Evolutionary conservation across 1,140 invertebrate genomes (phyloP).

Genomic region (Scaptodrosophila lebanonensis): DNA sequence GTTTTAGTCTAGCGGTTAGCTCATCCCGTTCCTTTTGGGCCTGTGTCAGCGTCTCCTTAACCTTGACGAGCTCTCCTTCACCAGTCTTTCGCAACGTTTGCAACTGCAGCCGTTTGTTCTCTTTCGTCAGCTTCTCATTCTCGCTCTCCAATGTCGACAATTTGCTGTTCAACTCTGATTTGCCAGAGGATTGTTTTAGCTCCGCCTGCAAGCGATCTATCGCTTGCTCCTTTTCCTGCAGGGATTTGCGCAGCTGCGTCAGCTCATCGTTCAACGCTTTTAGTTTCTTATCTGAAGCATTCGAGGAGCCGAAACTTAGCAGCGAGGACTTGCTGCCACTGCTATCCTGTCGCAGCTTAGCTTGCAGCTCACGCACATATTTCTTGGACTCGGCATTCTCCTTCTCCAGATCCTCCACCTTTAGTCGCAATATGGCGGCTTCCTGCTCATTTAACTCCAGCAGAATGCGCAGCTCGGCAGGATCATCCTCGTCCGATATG

Average conservation of each 20-base stretch:
- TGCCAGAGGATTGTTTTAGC: too few relatives aligned
- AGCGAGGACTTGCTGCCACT: constrained; percentile 50
- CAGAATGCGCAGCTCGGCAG: constrained; percentile 86
- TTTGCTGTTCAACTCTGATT: constrained; percentile 82
- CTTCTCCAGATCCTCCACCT: constrained; percentile 90
- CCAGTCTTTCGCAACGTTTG: constrained; percentile 43
- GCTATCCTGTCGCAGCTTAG: constrained; percentile 80
- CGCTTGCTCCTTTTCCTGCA: constrained; percentile 90
- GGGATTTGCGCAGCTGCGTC: constrained; percentile 84
- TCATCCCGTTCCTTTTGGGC: constrained; percentile 62
- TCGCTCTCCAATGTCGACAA: constrained; percentile 83
- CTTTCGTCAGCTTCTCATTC: constrained; percentile 84
- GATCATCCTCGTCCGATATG: constrained; percentile 86
- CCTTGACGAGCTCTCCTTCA: constrained; percentile 44
- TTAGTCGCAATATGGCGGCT: constrained; percentile 86
- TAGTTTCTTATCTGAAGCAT: constrained; percentile 83
- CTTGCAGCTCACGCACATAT: constrained; percentile 87
- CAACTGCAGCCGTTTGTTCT: constrained; percentile 83
- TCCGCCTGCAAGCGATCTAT: constrained; percentile 86
- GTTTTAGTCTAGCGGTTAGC: constrained; percentile 52
- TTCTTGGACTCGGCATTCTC: constrained; percentile 86
- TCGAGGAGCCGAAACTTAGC: constrained; percentile 45
- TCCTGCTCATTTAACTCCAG: constrained; percentile 94
- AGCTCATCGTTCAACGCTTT: constrained; percentile 85
- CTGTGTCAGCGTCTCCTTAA: constrained; percentile 53